Evolutionary conservation across 2,113 vertebrate species (phyloP).

Genomic region (Jacana jacana): DNA sequence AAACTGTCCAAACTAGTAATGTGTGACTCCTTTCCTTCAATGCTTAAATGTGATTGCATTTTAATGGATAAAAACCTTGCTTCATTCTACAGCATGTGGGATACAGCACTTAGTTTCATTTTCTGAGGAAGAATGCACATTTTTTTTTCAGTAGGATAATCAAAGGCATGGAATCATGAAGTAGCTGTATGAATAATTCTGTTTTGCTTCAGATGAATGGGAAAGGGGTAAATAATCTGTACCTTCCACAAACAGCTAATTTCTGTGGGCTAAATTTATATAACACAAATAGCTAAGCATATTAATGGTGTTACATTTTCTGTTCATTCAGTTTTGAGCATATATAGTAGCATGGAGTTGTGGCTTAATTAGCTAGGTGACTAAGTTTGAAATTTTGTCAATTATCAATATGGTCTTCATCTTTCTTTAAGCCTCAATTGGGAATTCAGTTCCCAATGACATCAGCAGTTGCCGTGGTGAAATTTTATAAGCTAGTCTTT

Average conservation of each 20-base stretch:
- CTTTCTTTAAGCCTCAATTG: not conserved
- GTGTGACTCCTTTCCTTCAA: not conserved
- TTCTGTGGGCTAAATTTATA: not conserved
- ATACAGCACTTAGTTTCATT: not conserved
- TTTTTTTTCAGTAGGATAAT: not conserved
- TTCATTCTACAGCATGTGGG: not conserved
- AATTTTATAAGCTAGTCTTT: conserved; percentile 30
- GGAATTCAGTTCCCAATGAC: conserved; percentile 27
- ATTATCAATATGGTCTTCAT: conserved; percentile 15
- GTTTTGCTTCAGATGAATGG: not conserved
- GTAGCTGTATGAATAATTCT: not conserved
- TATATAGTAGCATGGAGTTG: not conserved
- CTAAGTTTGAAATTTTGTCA: conserved; percentile 12
- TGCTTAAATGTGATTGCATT: not conserved
- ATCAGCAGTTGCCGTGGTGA: conserved; percentile 61
- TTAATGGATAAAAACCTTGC: not conserved
- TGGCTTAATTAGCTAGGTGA: conserved; percentile 11
- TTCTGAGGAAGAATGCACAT: not conserved
- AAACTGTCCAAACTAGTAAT: not conserved
- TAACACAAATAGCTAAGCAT: not conserved
- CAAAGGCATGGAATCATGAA: not conserved
- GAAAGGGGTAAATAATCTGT: not conserved
- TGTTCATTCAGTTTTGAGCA: not conserved
- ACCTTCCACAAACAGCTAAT: not conserved
- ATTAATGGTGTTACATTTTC: not conserved